phyloP scores from a whole-genome alignment of 2,888 invertebrate genomes.

The Metallyticus violacea region DNA sequence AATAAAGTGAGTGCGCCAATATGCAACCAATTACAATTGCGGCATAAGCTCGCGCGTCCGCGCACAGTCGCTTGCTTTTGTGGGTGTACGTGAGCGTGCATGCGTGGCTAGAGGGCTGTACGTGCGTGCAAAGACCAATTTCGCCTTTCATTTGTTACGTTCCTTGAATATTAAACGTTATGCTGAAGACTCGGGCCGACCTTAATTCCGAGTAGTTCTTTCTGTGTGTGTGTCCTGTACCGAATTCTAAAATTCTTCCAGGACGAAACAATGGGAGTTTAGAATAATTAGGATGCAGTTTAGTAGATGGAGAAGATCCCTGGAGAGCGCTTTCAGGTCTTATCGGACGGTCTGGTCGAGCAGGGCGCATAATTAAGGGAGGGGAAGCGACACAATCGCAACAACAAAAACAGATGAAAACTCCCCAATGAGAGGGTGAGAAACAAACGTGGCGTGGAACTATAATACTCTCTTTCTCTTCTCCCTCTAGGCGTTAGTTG shows the following conservation, averaged over 20 bases:
- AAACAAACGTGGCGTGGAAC: background rate
- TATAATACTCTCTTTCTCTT: background rate
- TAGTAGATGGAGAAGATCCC: background rate
- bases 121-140: background rate
- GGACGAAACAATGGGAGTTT: background rate
- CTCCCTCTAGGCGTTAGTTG: too few species aligned
- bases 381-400: background rate
- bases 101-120: background rate
- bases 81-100: background rate
- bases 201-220: background rate
- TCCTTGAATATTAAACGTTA: background rate
- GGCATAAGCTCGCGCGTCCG: too few species aligned
- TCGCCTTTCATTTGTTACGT: background rate
- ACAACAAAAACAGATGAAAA: background rate
- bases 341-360: background rate
- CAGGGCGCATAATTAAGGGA: background rate
- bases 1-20: too few species aligned
- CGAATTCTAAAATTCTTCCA: background rate
- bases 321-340: background rate
- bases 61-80: too few species aligned
- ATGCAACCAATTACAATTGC: too few species aligned
- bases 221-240: background rate
- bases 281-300: background rate
- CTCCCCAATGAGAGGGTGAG: background rate
- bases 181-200: background rate